phyloP scores from a whole-genome alignment of 1,140 invertebrate genomes.

The Carposina sasakii region DNA sequence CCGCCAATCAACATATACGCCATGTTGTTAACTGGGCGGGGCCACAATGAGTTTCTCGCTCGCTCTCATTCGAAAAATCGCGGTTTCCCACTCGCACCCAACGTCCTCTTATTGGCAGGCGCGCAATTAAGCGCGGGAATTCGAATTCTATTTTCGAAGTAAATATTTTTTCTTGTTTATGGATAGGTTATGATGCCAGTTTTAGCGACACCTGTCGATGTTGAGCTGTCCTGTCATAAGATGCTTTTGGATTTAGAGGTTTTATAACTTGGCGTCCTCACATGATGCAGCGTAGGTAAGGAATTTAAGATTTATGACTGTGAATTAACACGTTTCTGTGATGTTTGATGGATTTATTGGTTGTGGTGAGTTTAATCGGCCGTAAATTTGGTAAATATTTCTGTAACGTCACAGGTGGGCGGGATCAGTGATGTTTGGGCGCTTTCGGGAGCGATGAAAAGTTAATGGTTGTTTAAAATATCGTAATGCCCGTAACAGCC shows the following conservation, averaged over 20 bases:
- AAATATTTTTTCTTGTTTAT: slow-evolving; percentile 68
- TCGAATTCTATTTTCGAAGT: slow-evolving; percentile 71
- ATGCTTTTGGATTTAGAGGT: slow-evolving; percentile 35
- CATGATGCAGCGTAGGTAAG: slow-evolving; percentile 50
- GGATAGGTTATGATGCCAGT: slow-evolving; percentile 37
- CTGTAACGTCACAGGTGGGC: slow-evolving; percentile 16
- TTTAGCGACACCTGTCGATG: slow-evolving; percentile 43
- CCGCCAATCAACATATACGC: slow-evolving; percentile 65
- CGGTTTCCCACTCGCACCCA: slow-evolving; percentile 44
- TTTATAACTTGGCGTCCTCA: slow-evolving; percentile 39
- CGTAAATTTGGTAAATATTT: slow-evolving; percentile 9
- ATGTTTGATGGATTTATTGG: slow-evolving; percentile 60
- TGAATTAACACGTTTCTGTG: slow-evolving; percentile 50
- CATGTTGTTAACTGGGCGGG: slow-evolving; percentile 67
- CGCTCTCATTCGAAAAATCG: slow-evolving; percentile 33
- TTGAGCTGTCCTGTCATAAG: slow-evolving; percentile 13
- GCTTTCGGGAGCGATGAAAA: slow-evolving; percentile 8
- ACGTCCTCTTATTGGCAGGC: slow-evolving; percentile 56
- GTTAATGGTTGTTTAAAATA: slow-evolving; percentile 15
- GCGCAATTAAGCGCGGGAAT: slow-evolving; percentile 69
- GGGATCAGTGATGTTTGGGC: slow-evolving; percentile 9
- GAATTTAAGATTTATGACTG: slow-evolving; percentile 55
- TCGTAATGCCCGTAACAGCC: background rate
- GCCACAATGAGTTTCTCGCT: slow-evolving; percentile 27
- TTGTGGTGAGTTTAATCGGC: slow-evolving; percentile 28